Base-by-base conservation (phyloP, 2,113 vertebrate species). In the Emydura subglobosa region DNA sequence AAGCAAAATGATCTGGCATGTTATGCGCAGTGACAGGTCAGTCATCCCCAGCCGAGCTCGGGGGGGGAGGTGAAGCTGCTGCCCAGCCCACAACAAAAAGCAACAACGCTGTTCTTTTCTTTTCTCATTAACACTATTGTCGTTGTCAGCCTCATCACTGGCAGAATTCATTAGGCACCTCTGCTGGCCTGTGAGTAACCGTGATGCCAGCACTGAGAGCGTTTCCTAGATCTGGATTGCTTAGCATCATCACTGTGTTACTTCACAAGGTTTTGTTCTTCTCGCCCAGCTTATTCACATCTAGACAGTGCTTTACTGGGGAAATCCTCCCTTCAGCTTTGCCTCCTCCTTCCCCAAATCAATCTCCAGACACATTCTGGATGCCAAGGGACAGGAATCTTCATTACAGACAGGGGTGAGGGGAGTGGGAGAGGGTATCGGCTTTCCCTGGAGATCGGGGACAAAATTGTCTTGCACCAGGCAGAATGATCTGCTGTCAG, bases 51-150 rank as follows among this genome's bases (percentile, higher is more conserved):
- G 61, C 4, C 27, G 13, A 29, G 34, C 2, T 17, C 47, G 39
- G 1, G 0, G 51, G 79, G 93, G 49, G 88, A 49, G 88, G 79
- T 0, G 79, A 87, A 61, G 54, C 59, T 3, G 1, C 25, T 0
- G 1, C 16, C 92, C 7, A 0, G 1, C 16, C 92, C 7, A 10
- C 53, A 2, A 29, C 2, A 34, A 42, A 24, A n/a, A 42, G n/a
- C 55, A 13, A n/a, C 5, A 0, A 3, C 13, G 29, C n/a, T 59
- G 79, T 5, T 10, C 76, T 14, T 1, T 74, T 65, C 44, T 11
- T 17, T 54, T 51, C 84, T 88, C 50, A 0, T 6, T 1, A 0
- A 17, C 0, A 0, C 3, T 10, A 54, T 42, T 54, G 12, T 7
- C 9, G 0, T 25, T 0, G 1, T 2, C 2, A 21, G 76, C 85